Base-by-base conservation (phyloP, 2,113 vertebrate species). In the Vulpes vulpes region DNA sequence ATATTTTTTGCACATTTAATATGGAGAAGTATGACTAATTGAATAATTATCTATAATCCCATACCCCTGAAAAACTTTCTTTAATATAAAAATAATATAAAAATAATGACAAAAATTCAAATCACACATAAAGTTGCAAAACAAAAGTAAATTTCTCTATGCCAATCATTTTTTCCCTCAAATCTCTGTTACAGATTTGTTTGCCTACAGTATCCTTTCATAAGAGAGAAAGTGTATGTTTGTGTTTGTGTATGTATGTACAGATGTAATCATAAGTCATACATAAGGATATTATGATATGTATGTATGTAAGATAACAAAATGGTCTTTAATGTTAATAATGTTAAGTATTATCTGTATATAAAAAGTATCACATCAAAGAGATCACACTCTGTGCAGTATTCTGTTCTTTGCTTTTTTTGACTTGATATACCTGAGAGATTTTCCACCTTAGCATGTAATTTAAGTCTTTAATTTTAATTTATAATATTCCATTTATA, bases 71-170 rank as follows among this genome's bases (percentile, higher is more conserved):
- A 43, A 85, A 69, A 65, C 5, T 57, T 65, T 20, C 2, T 43
- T 91, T 87, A 81, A 49, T 87, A 38, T 67, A 74, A 94, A 86
- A 87, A 71, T 67, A 78, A 38, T 51, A 8, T 55, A 53, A 17
- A 32, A 78, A 71, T 53, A 64, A 64, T 73, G n/a, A 59, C 57
- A 91, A 95, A 91, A 35, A n/a, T 85, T 91, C 11, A 81, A 81
- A 67, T 76, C 5, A 69, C 22, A 53, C 7, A 79, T 43, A 27
- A 86, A 69, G 3, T 60, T 92, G 83, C 32, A 92, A 81, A 80
- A 55, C 35, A 73, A 69, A 88, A 76, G 49, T 53, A 38, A 76
- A 60, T 22, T 73, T 80, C 17, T 82, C 30, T 91, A 53, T 76
- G 69, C 22, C 11, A 88, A 83, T 17, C 17, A 7, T 60, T 9